Evolutionary conservation across 2,797 vertebrate genomes (phyloP), one percentile per base, ranked within the genome.

Genomic region (Masticophis lateralis): DNA sequence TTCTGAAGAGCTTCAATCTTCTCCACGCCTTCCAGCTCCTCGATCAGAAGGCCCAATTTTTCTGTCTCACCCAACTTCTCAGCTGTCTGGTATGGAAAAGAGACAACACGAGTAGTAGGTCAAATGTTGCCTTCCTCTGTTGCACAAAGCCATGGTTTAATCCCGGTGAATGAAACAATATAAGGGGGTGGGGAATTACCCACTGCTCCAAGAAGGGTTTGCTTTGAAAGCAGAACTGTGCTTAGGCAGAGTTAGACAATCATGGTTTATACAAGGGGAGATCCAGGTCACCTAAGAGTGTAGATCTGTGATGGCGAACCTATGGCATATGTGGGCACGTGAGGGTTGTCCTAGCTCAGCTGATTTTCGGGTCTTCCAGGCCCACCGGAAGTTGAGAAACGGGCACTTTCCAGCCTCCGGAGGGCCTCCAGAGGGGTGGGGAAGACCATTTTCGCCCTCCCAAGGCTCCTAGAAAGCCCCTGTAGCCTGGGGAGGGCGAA

Each of bases 1-100:
- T 97, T 98, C 96, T 99, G 99, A 79, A 99, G 97, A 7, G 97
- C 95, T 95, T 99, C 99, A 0, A 99, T 98, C 88, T 97, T 98
- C 91, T 99, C 98, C 94, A 99, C 92, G 0, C 98, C 99, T 66
- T 98, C 98, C 0, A 99, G 95, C 92, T 99, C 98, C 66, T 99
- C 98, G 4, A 99, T 94, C 91, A 99, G 88, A 91, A 99, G 92
- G 86, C 98, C 98, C 10, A 99, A 96, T 92, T 98, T 98, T 3
- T 98, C 98, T 0, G 97, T 98, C 96, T 99, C 98, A 0, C 97
- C 98, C 7, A 99, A 86, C 93, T 98, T 98, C 94, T 98, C 98
- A 37, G 98, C 98, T 66, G 98, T 98, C 99, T 99, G 94, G 0
- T 2, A 4, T 32, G 5, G 53, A 11, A 59, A 11, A 53, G 16